phyloP scores from a whole-genome alignment of 2,797 vertebrate genomes.

The Danio albolineatus region DNA sequence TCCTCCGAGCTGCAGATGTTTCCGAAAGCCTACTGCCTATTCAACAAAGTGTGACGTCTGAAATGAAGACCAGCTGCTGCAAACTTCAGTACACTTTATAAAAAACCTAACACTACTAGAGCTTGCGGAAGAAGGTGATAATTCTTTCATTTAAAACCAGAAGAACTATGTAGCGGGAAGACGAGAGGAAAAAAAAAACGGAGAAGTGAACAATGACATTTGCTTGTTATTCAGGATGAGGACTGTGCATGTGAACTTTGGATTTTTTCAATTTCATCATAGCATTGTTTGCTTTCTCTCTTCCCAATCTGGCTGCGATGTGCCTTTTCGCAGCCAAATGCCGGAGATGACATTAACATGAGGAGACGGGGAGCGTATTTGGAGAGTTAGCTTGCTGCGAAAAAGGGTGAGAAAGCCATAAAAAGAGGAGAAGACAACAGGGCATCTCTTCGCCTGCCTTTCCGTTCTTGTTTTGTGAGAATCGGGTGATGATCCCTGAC shows the following conservation, averaged over 20 bases:
- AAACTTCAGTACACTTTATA: constrained; percentile 27
- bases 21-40: constrained; percentile 26
- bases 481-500: constrained; percentile 42
- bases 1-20: constrained; percentile 46
- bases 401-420: constrained; percentile 19
- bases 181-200: neutral
- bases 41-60: constrained; percentile 50
- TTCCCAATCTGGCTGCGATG: constrained; percentile 26
- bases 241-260: constrained; percentile 2
- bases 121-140: constrained; percentile 8
- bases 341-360: constrained; percentile 51
- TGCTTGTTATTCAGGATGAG: constrained; percentile 3
- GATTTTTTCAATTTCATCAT: constrained; percentile 38
- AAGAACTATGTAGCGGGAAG: neutral
- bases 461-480: constrained; percentile 40
- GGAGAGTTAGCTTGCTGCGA: constrained; percentile 49
- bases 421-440: constrained; percentile 23
- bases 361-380: constrained; percentile 49
- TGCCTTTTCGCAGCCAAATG: constrained; percentile 17
- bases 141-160: constrained; percentile 32
- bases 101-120: neutral
- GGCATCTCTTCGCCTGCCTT: neutral
- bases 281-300: constrained; percentile 51
- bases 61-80: constrained; percentile 52
- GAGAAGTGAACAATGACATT: constrained; percentile 1